A percentile compares a stretch with the other conserved stretches of the same genome.
Evolutionary conservation across 2,113 vertebrate species (phyloP).

Genomic region (Eubucco bourcierii): DNA sequence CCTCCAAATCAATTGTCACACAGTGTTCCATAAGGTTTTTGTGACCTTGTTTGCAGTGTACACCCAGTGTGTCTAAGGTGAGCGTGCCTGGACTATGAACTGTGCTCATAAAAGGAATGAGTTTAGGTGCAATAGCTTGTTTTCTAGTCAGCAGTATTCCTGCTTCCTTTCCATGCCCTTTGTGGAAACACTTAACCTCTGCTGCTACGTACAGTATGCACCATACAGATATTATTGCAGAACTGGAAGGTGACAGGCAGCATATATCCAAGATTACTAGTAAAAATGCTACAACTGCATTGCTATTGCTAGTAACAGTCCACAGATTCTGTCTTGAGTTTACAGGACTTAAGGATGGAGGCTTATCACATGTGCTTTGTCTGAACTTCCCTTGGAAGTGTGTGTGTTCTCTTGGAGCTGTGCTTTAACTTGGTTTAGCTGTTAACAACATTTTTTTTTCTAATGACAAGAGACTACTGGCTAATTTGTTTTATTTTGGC

Average conservation of each 20-base stretch:
- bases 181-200: background rate
- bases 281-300: background rate
- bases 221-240: background rate
- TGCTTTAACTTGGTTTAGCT: background rate
- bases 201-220: background rate
- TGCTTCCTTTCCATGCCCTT: background rate
- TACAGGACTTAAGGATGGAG: background rate
- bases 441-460: background rate
- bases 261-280: background rate
- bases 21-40: background rate
- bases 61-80: background rate
- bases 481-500: background rate
- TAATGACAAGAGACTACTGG: background rate
- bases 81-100: background rate
- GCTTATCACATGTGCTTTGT: background rate
- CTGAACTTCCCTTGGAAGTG: background rate
- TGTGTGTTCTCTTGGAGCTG: background rate
- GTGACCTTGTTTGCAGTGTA: background rate
- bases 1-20: background rate
- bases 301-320: background rate
- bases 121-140: background rate
- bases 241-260: background rate
- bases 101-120: background rate
- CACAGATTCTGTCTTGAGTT: background rate
- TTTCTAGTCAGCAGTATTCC: background rate